phyloP scores from a whole-genome alignment of 2,888 invertebrate genomes.

The Aporophyla lueneburgensis region DNA sequence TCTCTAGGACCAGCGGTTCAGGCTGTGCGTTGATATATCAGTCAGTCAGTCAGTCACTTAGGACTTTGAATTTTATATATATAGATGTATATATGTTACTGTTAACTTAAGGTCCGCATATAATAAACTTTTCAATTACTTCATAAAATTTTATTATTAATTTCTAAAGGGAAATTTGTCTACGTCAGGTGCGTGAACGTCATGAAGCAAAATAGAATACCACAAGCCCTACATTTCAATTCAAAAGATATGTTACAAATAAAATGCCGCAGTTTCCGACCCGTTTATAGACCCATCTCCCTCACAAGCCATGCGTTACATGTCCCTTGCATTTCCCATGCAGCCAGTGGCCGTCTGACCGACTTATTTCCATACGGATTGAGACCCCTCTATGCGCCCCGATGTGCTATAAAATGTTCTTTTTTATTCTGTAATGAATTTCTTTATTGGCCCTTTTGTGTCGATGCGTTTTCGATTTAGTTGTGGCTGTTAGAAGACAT shows the following conservation, averaged over 20 bases:
- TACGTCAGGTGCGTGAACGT: neutral
- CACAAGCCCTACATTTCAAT: slow-evolving; percentile 18
- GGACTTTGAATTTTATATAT: too few relatives aligned
- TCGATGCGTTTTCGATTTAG: slow-evolving; percentile 58
- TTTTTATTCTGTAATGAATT: slow-evolving; percentile 65
- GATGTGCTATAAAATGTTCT: slow-evolving; percentile 66
- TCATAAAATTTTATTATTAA: too few relatives aligned
- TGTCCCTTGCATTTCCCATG: slow-evolving; percentile 57
- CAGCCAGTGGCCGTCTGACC: slow-evolving; percentile 61
- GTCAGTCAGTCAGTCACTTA: too few relatives aligned
- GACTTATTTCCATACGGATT: slow-evolving; percentile 67
- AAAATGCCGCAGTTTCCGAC: slow-evolving; percentile 29
- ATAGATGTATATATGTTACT: too few relatives aligned
- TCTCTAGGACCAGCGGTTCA: too few relatives aligned
- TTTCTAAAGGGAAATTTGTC: too few relatives aligned
- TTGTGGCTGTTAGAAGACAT: slow-evolving; percentile 20
- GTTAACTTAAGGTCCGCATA: too few relatives aligned
- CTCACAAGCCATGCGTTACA: slow-evolving; percentile 45
- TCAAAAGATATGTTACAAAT: slow-evolving; percentile 25
- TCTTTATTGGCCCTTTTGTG: slow-evolving; percentile 60
- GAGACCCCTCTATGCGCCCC: slow-evolving; percentile 58
- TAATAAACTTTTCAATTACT: too few relatives aligned
- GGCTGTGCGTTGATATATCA: too few relatives aligned
- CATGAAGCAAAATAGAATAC: too few relatives aligned
- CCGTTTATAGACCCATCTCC: slow-evolving; percentile 17